Base-by-base conservation (phyloP, 1,140 invertebrate genomes). In the Schlechtendalia chinensis region DNA sequence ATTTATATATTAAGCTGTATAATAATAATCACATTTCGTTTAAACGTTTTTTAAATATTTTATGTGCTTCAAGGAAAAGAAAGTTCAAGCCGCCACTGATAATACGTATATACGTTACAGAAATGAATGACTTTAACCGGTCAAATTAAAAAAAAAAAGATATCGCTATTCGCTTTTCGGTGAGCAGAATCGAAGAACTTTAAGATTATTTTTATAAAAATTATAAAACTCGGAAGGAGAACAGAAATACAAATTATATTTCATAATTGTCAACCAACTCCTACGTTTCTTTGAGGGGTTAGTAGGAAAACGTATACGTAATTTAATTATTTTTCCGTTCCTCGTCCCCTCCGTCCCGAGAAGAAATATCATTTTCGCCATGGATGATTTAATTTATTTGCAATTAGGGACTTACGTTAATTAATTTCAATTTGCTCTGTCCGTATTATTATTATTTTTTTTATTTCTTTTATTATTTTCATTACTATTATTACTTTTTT, bases 321-420 rank as follows among this genome's bases (percentile, higher is more conserved):
- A 39, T n/a, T 39, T 65, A n/a, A n/a, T 65, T 39, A n/a, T n/a
- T 65, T 61, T 61, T 17, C 32, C 47, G 14, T 39, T 39, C 32
- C 11, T 0, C 32, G 32, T 39, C 8, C 3, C 32, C 32, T 3
- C 32, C 3, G 32, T 8, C 10, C 17, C 16, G 32, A 32, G 32
- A 61, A 61, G 24, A 61, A 29, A 63, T 27, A 61, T 27, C 19
- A 19, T 29, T 63, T 39, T 65, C 32, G n/a, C 19, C 5, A 10
- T 14, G 10, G 63, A 65, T 45, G 29, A 22, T 65, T 65, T n/a
- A 39, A 65, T 65, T 45, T 65, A 65, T 65, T 22, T 39, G 63
- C 29, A n/a, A 65, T 65, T 65, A 54, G 16, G 53, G 2, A 65
- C 61, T 3, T 17, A 32, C 61, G 19, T 39, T 65, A 19, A 65